A percentile compares a stretch with the other conserved stretches of the same genome.
These are phyloP conservation scores for Oceanodroma tethys DNA, from an alignment of 2,113 vertebrate species.

Conservation along the genomic window DNA sequence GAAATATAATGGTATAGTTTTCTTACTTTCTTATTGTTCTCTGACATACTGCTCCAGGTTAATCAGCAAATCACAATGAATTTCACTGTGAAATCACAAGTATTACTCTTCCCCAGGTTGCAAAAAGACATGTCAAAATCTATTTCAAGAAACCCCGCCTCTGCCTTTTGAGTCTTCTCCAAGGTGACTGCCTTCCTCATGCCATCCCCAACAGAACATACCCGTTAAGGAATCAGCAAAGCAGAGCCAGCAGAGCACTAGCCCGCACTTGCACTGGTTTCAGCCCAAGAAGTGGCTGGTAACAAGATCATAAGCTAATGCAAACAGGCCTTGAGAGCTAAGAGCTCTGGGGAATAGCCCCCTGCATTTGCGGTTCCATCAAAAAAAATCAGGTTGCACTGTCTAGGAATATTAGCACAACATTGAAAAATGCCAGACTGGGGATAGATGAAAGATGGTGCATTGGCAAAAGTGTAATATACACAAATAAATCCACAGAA, in stretches of 20 bases:
- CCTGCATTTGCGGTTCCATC: conserved; percentile 12
- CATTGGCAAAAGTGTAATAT: neutral
- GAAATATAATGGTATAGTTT: neutral
- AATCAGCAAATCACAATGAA: neutral
- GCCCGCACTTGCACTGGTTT: neutral
- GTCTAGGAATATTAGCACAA: conserved; percentile 26
- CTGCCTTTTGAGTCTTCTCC: neutral
- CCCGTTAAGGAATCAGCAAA: neutral
- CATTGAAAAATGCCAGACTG: neutral
- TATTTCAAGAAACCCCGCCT: neutral
- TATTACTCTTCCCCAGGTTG: neutral
- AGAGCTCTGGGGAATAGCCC: conserved; percentile 1
- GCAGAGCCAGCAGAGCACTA: neutral
- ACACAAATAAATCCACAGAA: neutral
- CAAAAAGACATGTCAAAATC: neutral
- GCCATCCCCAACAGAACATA: neutral
- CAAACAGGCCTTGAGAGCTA: conserved; percentile 1
- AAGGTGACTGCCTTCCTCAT: neutral
- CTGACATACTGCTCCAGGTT: neutral
- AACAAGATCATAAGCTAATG: conserved; percentile 12
- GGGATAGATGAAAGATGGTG: neutral
- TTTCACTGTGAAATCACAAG: too few relatives aligned
- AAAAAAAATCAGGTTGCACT: conserved; percentile 50
- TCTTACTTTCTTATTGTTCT: neutral
- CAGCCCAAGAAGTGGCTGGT: neutral